Conservation (phyloP, 2,113 vertebrate species). For the Rhea americana region DNA sequence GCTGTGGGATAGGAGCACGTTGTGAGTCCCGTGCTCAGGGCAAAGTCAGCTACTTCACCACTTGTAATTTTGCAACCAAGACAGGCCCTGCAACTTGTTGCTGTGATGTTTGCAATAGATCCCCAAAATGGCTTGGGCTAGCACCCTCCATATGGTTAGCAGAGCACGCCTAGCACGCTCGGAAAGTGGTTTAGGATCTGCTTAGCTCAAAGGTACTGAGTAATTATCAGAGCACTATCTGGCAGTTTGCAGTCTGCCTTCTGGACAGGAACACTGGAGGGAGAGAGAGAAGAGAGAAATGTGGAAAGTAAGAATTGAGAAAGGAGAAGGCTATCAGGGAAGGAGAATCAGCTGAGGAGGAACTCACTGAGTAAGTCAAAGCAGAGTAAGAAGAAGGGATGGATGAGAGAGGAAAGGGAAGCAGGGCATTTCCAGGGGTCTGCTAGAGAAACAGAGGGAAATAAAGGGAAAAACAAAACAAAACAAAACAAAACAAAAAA, state of each 20-base stretch:
- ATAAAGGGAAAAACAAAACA: too few species aligned
- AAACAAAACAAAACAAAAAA: too few species aligned
- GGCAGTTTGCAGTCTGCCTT: not conserved
- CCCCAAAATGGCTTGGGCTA: not conserved
- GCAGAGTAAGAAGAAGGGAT: not conserved
- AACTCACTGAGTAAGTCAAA: not conserved
- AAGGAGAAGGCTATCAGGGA: not conserved
- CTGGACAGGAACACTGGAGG: not conserved
- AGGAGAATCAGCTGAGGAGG: not conserved
- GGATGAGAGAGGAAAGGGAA: not conserved
- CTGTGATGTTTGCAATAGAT: not conserved
- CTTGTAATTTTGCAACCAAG: fast-evolving
- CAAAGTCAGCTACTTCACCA: not conserved
- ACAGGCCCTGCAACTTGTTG: not conserved
- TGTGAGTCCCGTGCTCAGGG: fast-evolving
- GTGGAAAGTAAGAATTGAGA: not conserved
- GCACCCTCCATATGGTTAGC: not conserved
- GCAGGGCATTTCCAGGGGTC: not conserved
- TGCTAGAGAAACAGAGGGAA: not conserved
- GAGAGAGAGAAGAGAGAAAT: not conserved
- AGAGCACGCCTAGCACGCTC: fast-evolving
- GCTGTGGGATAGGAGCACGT: not conserved
- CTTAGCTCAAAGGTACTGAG: not conserved
- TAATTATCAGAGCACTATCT: not conserved
- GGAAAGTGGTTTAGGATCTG: not conserved